A percentile compares a stretch with the other conserved stretches of the same genome.
These are phyloP conservation scores for Vireo griseus DNA, from an alignment of 2,797 vertebrate species.

Conservation along the genomic window DNA sequence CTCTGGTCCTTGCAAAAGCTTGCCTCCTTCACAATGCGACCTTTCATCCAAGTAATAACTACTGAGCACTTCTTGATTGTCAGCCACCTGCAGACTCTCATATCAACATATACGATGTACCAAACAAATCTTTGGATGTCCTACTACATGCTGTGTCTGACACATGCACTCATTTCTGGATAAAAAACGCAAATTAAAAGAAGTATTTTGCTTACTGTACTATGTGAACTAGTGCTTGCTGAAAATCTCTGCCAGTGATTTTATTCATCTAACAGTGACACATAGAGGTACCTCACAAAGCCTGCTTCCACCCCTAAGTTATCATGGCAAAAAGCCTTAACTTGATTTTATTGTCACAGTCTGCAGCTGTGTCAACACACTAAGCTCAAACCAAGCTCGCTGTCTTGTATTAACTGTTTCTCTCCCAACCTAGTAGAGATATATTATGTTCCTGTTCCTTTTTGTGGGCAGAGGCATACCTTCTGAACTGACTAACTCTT, in stretches of 20 bases:
- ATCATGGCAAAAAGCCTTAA: neutral
- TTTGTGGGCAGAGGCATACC: neutral
- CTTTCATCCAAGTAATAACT: neutral
- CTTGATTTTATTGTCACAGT: neutral
- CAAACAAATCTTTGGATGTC: neutral
- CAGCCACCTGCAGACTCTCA: neutral
- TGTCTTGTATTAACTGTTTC: neutral
- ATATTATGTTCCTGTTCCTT: neutral
- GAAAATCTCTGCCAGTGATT: neutral
- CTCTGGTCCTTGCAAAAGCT: neutral
- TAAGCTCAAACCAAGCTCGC: neutral
- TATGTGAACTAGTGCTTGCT: neutral
- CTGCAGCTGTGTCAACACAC: constrained; percentile 38
- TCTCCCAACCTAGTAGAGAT: neutral
- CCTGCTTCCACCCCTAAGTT: neutral
- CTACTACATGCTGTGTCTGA: neutral
- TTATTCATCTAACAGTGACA: neutral
- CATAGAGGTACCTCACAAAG: neutral
- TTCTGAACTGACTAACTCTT: neutral
- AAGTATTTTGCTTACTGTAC: neutral
- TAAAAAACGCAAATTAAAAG: neutral
- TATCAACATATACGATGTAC: neutral
- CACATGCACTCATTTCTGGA: neutral
- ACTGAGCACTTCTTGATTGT: neutral
- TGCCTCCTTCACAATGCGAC: neutral